Conservation (phyloP, 2,113 vertebrate genomes). For the Psittacula cyanocephala region DNA sequence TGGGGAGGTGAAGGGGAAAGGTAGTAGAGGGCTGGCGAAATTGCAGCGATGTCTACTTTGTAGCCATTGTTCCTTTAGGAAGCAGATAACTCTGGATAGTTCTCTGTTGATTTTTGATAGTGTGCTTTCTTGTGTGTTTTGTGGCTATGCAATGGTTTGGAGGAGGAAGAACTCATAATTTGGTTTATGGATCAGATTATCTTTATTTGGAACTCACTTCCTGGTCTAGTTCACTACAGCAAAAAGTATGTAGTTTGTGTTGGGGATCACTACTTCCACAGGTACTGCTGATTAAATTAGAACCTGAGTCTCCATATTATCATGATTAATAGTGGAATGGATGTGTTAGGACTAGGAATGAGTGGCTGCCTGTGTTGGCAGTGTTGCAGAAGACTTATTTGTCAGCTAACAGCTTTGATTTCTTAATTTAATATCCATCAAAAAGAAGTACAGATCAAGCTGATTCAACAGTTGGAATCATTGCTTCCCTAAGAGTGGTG, state of each 20-base stretch:
- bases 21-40: not conserved
- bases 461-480: not conserved
- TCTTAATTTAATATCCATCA: not conserved
- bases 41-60: not conserved
- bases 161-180: not conserved
- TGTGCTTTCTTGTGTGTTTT: not conserved
- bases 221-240: not conserved
- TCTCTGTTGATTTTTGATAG: not conserved
- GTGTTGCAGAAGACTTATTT: not conserved
- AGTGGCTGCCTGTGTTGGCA: not conserved
- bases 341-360: not conserved
- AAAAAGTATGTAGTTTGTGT: not conserved
- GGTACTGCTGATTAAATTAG: not conserved
- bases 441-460: not conserved
- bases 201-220: not conserved
- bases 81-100: not conserved
- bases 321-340: not conserved
- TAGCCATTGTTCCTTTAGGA: not conserved
- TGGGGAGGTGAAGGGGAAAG: not conserved
- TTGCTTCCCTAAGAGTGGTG: not conserved
- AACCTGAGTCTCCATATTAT: not conserved
- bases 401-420: not conserved
- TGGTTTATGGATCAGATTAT: not conserved
- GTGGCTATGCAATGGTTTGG: not conserved
- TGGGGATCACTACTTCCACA: not conserved